Conservation (phyloP, 1,140 invertebrate species). For the Hyposmocoma kahamanoa region DNA sequence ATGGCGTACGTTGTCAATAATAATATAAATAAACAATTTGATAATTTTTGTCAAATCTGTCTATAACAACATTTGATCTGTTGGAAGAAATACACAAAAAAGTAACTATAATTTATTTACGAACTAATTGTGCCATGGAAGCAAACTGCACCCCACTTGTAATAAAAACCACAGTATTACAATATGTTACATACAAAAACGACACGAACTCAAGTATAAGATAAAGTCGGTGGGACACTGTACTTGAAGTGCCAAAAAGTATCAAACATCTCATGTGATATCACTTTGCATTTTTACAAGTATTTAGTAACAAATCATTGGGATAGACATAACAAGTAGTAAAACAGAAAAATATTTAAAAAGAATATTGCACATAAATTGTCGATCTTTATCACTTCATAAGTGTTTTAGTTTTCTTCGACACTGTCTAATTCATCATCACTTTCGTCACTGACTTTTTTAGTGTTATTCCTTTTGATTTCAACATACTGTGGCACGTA, state of each 20-base stretch:
- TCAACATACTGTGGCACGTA: conserved; percentile 49
- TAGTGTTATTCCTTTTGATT: conserved; percentile 44
- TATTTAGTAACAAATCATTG: no score
- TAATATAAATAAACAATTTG: no score
- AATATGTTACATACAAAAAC: no score
- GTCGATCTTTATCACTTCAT: not conserved
- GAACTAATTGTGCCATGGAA: not conserved
- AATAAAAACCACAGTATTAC: no score
- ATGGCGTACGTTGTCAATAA: no score
- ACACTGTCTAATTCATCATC: conserved; percentile 10
- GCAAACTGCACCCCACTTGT: no score
- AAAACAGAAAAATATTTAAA: not conserved
- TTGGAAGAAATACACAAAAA: not conserved
- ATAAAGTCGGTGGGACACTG: conserved; percentile 27
- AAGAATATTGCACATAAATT: not conserved
- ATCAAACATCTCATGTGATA: no score
- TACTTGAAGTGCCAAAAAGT: no score
- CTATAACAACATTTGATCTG: not conserved
- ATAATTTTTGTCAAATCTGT: no score
- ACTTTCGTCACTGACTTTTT: conserved; percentile 6
- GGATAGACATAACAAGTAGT: no score
- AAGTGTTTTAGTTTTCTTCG: not conserved
- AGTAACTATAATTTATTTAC: not conserved
- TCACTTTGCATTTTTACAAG: no score
- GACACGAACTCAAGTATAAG: no score